phyloP scores from a whole-genome alignment of 2,113 vertebrate species.

The Pelvicachromis taeniatus region DNA sequence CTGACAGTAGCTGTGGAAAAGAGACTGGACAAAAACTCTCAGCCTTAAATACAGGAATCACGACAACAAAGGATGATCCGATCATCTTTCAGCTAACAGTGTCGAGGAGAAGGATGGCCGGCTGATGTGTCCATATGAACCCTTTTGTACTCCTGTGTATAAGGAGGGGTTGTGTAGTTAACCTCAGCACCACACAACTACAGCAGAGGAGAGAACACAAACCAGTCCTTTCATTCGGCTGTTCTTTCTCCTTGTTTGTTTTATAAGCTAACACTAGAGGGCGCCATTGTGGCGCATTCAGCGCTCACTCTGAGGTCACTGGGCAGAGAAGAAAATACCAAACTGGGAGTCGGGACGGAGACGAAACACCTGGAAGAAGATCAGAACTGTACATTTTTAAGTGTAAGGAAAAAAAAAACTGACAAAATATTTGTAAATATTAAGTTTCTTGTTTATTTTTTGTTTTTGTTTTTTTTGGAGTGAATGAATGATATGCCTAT shows the following conservation, averaged over 20 bases:
- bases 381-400: conserved; percentile 79
- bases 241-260: conserved; percentile 60
- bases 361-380: conserved; percentile 41
- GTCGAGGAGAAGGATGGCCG: conserved; percentile 17
- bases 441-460: conserved; percentile 74
- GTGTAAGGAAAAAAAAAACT: conserved; percentile 71
- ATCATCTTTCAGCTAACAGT: conserved; percentile 23
- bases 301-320: conserved; percentile 3
- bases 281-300: conserved; percentile 41
- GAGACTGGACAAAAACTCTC: conserved; percentile 31
- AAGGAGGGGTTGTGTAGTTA: conserved; percentile 2
- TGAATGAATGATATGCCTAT: conserved; percentile 73
- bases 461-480: conserved; percentile 37
- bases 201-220: conserved; percentile 1
- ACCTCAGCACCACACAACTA: conserved; percentile 18
- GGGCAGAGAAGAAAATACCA: conserved; percentile 12
- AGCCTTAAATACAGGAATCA: conserved; percentile 43
- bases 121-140: conserved; percentile 5
- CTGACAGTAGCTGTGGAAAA: neutral
- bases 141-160: conserved; percentile 48
- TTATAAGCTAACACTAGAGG: conserved; percentile 68
- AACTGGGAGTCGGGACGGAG: conserved; percentile 26
- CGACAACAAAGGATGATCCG: neutral
- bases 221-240: conserved; percentile 20
- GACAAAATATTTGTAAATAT: conserved; percentile 81